Percentiles rank a stretch among this genome's conserved stretches.
phyloP scores from a whole-genome alignment of 53 echinoderm and acorn worm genomes.

The Arbacia lixula region DNA sequence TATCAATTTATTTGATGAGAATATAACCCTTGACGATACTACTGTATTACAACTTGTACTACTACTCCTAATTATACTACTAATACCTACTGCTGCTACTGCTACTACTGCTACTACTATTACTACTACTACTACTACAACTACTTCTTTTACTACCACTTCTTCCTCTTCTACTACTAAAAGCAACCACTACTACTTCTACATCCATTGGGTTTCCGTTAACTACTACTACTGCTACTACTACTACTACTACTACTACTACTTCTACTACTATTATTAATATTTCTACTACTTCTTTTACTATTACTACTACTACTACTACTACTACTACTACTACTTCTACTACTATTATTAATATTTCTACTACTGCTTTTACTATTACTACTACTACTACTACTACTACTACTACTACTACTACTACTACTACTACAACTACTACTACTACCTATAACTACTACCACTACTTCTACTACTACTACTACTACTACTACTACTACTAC shows the following conservation, averaged over 20 bases:
- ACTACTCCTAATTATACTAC: background rate
- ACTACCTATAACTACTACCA: background rate
- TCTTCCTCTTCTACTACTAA: background rate
- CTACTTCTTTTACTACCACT: background rate
- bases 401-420: background rate
- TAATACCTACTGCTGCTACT: background rate
- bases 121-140: background rate
- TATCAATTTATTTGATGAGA: too few species aligned
- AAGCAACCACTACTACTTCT: background rate
- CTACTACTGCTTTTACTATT: background rate
- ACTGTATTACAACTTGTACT: background rate
- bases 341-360: background rate
- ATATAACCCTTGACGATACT: too few species aligned
- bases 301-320: conserved; percentile 10
- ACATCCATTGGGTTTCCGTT: background rate
- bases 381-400: conserved; percentile 4
- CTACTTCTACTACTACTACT: background rate
- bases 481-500: background rate
- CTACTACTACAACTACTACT: background rate
- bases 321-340: background rate
- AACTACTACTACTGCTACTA: background rate
- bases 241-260: conserved; percentile 14
- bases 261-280: conserved; percentile 1
- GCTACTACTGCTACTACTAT: background rate
- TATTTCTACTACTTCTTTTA: background rate